Percentiles rank a stretch among this genome's conserved stretches.
phyloP scores from a whole-genome alignment of 2,888 invertebrate genomes.

The Sinopyrophorus schimmeli region DNA sequence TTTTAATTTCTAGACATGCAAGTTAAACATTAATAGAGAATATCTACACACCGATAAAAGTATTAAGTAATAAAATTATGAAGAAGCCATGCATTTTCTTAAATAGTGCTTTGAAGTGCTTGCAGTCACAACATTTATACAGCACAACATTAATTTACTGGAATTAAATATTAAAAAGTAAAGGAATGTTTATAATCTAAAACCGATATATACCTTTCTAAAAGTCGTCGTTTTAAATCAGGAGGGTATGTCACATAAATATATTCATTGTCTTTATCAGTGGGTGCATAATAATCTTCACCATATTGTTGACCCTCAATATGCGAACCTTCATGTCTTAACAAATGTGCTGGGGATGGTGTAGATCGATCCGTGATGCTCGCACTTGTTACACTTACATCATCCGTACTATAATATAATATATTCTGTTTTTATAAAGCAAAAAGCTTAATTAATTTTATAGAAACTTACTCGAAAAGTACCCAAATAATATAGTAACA shows the following conservation, averaged over 20 bases:
- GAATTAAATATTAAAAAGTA: no score
- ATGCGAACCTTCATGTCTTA: conserved; percentile 53
- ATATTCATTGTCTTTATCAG: conserved; percentile 70
- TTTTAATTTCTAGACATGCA: no score
- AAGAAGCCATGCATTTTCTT: no score
- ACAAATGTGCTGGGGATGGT: conserved; percentile 65
- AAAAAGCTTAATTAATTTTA: not conserved
- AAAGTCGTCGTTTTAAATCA: conserved; percentile 78
- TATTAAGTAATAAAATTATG: no score
- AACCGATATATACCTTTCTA: conserved; percentile 84
- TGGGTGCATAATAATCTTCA: conserved; percentile 55
- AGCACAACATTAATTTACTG: no score
- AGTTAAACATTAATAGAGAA: no score
- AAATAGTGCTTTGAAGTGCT: no score
- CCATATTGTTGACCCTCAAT: conserved; percentile 52
- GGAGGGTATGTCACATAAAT: conserved; percentile 89
- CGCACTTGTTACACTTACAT: conserved; percentile 69
- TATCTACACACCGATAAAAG: no score
- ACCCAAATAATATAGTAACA: conserved; percentile 94
- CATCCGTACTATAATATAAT: conserved; percentile 65
- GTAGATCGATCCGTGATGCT: conserved; percentile 70
- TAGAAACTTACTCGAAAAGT: conserved; percentile 85
- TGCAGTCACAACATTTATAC: no score
- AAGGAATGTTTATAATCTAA: no score
- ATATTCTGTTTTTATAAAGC: not conserved